Base-by-base conservation (phyloP, 2,797 vertebrate species). In the Dendrocincla tyrannina region DNA sequence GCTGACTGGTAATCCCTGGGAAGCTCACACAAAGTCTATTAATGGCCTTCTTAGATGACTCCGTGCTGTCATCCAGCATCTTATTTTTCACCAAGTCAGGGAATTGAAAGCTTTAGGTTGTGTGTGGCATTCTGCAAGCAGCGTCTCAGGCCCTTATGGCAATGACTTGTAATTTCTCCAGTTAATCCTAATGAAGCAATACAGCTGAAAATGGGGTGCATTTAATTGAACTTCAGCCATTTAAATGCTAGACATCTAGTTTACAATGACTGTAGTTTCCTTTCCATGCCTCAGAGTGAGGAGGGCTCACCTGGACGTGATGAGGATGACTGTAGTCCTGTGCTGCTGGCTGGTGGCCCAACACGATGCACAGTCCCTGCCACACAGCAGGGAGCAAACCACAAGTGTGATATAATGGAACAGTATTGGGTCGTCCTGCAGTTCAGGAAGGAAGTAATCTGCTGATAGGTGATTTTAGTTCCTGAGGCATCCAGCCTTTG, bases 11-110 rank as follows among this genome's bases (percentile, higher is more conserved):
- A 95, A 91, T 95, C 95, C 88, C 77, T 3, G 0, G 63, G 67
- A 52, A 95, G 83, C 85, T 90, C 91, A 59, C 76, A 84, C 73
- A 63, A 70, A 91, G 62, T 93, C 91, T 88, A 15, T 86, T 91
- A 85, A 80, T 89, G 95, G 93, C 85, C 80, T 74, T 74, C 63
- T 53, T 85, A 91, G 47, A 28, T 69, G 83, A 46, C 63, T 90
- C 63, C 7, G 1, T 73, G 67, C 5, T 0, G 33, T 58, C 92
- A 68, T 25, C 33, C 78, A 74, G 59, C 44, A 53, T 64, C 82
- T 90, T 84, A 22, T 56, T 85, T 84, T 88, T 77, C 73, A 81
- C 66, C 53, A 30, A 24, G 53, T 37, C 49, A 13, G 60, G 33
- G 28, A 59, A 53, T 33, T 0, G 0, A 56, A 80, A 56, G 32